These are phyloP conservation scores for Drosophila lacteicornis DNA, from an alignment of 1,140 invertebrate genomes.

Conservation along the genomic window DNA sequence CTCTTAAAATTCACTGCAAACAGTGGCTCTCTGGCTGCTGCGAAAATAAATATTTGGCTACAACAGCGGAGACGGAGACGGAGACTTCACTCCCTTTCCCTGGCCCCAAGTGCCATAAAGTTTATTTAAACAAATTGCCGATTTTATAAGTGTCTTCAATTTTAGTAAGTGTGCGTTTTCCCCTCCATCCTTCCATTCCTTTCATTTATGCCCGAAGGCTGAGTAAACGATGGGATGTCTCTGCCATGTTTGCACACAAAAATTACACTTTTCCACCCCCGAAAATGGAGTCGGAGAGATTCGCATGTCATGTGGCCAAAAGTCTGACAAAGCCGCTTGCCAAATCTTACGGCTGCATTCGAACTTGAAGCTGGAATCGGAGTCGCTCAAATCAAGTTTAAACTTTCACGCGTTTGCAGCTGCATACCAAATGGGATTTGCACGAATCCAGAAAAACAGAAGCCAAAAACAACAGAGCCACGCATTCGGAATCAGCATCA, in stretches of 20 bases:
- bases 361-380: conserved; percentile 26
- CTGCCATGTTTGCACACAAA: conserved; percentile 56
- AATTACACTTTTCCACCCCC: conserved; percentile 45
- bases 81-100: conserved; percentile 9
- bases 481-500: conserved; percentile 18
- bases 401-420: conserved; percentile 71
- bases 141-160: conserved; percentile 83
- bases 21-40: conserved; percentile 22
- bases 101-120: conserved; percentile 75
- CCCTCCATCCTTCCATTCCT: neutral
- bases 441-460: conserved; percentile 16
- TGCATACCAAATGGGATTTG: conserved; percentile 74
- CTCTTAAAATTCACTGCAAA: conserved; percentile 77
- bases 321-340: conserved; percentile 51
- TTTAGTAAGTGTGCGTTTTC: conserved; percentile 78
- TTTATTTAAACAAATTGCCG: conserved; percentile 83
- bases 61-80: conserved; percentile 27
- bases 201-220: conserved; percentile 18
- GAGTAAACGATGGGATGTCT: conserved; percentile 49
- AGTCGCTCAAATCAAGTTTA: conserved; percentile 67
- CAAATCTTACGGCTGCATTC: conserved; percentile 19
- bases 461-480: conserved; percentile 40
- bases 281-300: conserved; percentile 15
- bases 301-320: conserved; percentile 49
- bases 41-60: conserved; percentile 68